Evolutionary conservation across 2,797 vertebrate genomes (phyloP).

Genomic region (Gallinago solitaria): DNA sequence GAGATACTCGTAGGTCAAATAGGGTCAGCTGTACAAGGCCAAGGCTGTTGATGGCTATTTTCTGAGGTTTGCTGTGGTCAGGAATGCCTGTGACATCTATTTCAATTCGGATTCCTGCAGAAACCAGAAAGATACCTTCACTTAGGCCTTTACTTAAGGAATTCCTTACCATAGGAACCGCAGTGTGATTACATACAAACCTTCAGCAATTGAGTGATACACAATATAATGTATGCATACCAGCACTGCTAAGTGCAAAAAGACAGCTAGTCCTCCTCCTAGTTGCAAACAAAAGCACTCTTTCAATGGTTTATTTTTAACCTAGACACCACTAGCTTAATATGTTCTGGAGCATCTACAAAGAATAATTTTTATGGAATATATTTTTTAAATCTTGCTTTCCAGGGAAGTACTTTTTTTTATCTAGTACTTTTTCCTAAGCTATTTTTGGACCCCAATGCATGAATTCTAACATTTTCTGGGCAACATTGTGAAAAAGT

Average conservation of each 20-base stretch:
- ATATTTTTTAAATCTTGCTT: conserved; percentile 6
- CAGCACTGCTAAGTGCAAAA: not conserved
- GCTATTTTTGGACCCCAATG: not conserved
- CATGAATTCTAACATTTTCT: conserved; percentile 26
- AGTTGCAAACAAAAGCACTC: not conserved
- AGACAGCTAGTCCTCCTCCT: not conserved
- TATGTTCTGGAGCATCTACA: not conserved
- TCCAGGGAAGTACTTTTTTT: conserved; percentile 1
- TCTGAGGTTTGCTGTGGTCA: not conserved
- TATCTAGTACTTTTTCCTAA: not conserved
- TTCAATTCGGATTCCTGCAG: not conserved
- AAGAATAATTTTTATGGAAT: not conserved
- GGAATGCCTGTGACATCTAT: not conserved
- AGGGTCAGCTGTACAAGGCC: not conserved
- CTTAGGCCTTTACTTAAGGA: not conserved
- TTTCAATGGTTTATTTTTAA: conserved; percentile 13
- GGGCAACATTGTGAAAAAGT: not conserved
- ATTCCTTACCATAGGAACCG: not conserved
- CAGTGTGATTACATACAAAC: not conserved
- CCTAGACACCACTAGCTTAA: not conserved
- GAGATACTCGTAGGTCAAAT: not conserved
- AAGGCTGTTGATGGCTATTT: not conserved
- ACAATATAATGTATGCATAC: not conserved
- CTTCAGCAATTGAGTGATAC: not conserved
- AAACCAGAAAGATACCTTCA: conserved; percentile 7